A percentile compares a stretch with the other conserved stretches of the same genome.
Evolutionary conservation across 2,113 vertebrate genomes (phyloP).

Genomic region (Chamaetylas fuelleborni): DNA sequence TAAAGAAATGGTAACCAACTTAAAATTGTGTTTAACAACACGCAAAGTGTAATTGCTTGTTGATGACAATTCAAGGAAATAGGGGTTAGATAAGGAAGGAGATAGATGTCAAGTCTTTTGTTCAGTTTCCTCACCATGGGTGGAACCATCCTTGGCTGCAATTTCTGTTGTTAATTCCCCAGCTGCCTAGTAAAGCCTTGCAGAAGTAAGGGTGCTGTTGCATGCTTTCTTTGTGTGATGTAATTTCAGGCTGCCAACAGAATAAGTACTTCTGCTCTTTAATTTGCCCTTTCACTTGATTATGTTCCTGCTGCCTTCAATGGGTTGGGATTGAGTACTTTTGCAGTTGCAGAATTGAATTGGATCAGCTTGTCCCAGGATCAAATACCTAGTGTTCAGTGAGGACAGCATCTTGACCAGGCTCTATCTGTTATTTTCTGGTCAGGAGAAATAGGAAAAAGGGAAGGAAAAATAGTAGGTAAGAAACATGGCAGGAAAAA

Average conservation of each 20-base stretch:
- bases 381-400: background rate
- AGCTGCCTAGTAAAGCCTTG: background rate
- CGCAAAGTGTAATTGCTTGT: background rate
- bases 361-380: background rate
- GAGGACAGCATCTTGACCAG: background rate
- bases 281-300: background rate
- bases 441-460: background rate
- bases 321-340: background rate
- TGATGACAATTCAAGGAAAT: constrained; percentile 58
- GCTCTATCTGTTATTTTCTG: background rate
- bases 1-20: background rate
- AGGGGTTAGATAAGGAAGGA: constrained; percentile 21
- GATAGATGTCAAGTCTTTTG: constrained; percentile 53
- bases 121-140: constrained; percentile 52
- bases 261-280: background rate
- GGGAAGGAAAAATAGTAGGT: background rate
- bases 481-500: background rate
- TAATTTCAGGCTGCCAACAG: background rate
- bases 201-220: background rate
- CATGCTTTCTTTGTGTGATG: background rate
- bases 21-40: constrained; percentile 14
- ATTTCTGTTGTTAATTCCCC: constrained; percentile 23
- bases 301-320: background rate
- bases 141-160: constrained; percentile 45
- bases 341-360: background rate